Conservation (phyloP, 2,888 invertebrate genomes). For the Hydrotaea diabolus region DNA sequence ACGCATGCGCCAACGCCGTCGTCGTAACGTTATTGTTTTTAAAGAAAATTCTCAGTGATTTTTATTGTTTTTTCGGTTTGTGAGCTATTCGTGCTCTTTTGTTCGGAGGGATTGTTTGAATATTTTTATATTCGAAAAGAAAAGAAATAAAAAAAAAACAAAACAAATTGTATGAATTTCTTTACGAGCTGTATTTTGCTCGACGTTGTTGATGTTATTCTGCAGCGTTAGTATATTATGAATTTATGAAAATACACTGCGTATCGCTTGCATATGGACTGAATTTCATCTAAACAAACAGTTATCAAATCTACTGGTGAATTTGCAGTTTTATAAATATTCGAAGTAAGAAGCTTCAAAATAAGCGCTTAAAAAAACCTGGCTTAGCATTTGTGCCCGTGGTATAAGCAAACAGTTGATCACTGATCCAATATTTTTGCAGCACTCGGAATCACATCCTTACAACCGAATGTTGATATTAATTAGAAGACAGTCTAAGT, state of each 20-base stretch:
- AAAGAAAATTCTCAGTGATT: slow-evolving; percentile 59
- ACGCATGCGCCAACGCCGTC: slow-evolving; percentile 3
- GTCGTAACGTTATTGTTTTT: slow-evolving; percentile 23
- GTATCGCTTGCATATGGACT: not conserved
- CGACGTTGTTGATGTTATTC: slow-evolving; percentile 19
- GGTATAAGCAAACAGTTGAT: too few species aligned
- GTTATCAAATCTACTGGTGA: too few species aligned
- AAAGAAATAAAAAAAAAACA: not conserved
- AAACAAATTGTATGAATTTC: slow-evolving; percentile 27
- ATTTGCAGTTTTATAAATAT: too few species aligned
- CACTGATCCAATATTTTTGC: too few species aligned
- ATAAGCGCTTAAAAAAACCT: too few species aligned
- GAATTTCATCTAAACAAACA: too few species aligned
- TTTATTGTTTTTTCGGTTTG: slow-evolving; percentile 17
- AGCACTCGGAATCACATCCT: too few species aligned
- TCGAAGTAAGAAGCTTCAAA: too few species aligned
- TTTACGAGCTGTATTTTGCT: slow-evolving; percentile 3
- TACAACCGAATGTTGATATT: too few species aligned
- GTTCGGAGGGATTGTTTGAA: slow-evolving; percentile 55
- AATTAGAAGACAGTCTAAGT: too few species aligned
- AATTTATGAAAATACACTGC: slow-evolving; percentile 6
- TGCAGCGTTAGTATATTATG: slow-evolving; percentile 18
- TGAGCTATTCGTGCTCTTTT: slow-evolving; percentile 32
- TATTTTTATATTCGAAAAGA: slow-evolving; percentile 28
- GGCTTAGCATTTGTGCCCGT: too few species aligned